phyloP scores from a whole-genome alignment of 2,113 vertebrate genomes.

The Lathamus discolor region DNA sequence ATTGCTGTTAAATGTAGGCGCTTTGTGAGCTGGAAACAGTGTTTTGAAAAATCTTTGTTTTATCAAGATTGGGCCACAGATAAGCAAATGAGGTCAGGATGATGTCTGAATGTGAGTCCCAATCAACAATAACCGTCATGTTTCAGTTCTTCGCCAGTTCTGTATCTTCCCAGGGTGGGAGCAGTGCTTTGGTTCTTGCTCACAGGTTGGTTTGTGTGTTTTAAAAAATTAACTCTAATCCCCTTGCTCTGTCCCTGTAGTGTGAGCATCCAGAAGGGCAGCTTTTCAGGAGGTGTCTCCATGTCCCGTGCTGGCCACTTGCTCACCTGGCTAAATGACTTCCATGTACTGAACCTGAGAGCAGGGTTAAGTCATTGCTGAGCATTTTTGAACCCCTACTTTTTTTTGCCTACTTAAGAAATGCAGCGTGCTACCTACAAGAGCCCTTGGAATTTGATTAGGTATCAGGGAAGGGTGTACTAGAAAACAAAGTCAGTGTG shows the following conservation, averaged over 20 bases:
- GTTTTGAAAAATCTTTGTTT: background rate
- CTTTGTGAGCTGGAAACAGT: background rate
- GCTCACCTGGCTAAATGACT: background rate
- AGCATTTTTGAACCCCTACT: background rate
- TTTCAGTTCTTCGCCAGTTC: background rate
- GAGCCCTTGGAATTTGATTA: background rate
- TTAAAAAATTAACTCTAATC: background rate
- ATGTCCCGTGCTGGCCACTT: background rate
- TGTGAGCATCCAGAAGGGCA: background rate
- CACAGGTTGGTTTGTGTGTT: background rate
- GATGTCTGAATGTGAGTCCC: background rate
- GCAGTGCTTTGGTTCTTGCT: background rate
- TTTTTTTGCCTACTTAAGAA: background rate
- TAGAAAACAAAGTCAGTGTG: background rate
- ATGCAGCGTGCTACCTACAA: background rate
- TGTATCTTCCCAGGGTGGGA: background rate
- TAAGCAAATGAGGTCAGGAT: background rate
- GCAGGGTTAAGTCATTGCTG: background rate
- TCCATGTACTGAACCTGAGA: background rate
- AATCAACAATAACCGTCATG: background rate
- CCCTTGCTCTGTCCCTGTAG: background rate
- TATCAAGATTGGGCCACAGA: background rate
- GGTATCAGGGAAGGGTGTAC: background rate
- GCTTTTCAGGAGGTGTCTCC: background rate
- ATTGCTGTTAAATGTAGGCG: background rate